Base-by-base conservation (phyloP, 2,797 vertebrate species). In the Luscinia megarhynchos region DNA sequence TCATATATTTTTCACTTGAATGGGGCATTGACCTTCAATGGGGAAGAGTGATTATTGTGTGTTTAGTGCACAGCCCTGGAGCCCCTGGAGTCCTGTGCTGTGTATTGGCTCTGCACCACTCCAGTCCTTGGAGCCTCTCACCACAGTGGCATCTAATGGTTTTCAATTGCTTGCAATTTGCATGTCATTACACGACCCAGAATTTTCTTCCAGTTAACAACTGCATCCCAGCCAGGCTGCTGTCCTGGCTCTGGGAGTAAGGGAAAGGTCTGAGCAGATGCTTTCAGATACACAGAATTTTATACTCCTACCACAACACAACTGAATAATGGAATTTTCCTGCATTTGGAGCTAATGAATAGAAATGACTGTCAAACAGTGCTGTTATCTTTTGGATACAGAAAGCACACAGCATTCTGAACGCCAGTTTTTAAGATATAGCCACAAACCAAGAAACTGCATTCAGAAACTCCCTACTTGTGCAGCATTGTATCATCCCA, bases 221-320 rank as follows among this genome's bases (percentile, higher is more conserved):
- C 58, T 79, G 43, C 78, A 75, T 84, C 53, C 53, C 6, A 81
- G 58, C 40, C 75, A 81, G 54, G 43, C 72, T 91, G 68, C 77
- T 89, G 46, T 30, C 58, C 69, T 20, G 20, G 88, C 82, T 93
- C 51, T 66, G 59, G 59, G 32, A 88, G 27, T n/a, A 89, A 89
- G 84, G 51, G 45, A 89, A 85, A 83, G 46, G 58, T 64, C 81
- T 92, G 69, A 77, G 72, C 32, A 87, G 91, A 86, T 84, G 66
- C 66, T 91, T 94, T 89, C 5, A 18, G 53, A 79, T 76, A 15
- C 36, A 24, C 2, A 9, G 55, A 76, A 53, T 87, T 81, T 76
- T 79, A 30, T 63, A 30, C 21, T 83, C 30, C 30, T 77, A 10
- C 55, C 46, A 24, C 34, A 58, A 48, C 48, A 57, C 40, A 92